Evolutionary conservation across 2,888 invertebrate species (phyloP).

Genomic region (Ormyrus pomaceus): DNA sequence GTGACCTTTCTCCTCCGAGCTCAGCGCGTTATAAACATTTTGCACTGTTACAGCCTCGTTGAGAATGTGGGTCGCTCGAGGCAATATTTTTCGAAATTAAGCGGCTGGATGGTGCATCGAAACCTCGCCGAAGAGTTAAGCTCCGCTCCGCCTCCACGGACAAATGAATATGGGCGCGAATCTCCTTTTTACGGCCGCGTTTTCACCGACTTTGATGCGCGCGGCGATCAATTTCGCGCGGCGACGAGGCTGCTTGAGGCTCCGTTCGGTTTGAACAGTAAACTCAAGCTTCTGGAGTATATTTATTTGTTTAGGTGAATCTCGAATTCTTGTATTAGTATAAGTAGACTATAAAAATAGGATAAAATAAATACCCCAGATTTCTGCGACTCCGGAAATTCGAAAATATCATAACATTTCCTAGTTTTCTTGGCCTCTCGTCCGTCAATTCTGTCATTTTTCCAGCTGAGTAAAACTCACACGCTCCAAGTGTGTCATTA

Average conservation of each 20-base stretch:
- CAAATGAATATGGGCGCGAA: too few relatives aligned
- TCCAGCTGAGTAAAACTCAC: not conserved
- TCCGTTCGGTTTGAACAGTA: not conserved
- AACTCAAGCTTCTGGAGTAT: not conserved
- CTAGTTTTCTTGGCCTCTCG: not conserved
- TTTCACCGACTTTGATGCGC: not conserved
- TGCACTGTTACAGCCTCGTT: slow-evolving; percentile 8
- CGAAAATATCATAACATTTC: not conserved
- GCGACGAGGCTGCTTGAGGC: not conserved
- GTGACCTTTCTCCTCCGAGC: slow-evolving; percentile 14
- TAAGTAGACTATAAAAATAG: not conserved
- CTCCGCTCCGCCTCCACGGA: too few relatives aligned
- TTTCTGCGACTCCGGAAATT: not conserved
- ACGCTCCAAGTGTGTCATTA: not conserved
- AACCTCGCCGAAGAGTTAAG: too few relatives aligned
- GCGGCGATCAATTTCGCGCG: not conserved
- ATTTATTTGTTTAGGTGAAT: not conserved
- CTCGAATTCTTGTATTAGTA: not conserved
- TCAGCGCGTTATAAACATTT: not conserved
- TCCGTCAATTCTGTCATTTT: not conserved
- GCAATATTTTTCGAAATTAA: slow-evolving; percentile 26
- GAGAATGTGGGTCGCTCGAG: slow-evolving; percentile 22
- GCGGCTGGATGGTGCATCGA: not conserved
- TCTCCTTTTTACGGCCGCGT: too few relatives aligned
- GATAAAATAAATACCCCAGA: not conserved